Conservation (phyloP, 2,113 vertebrate genomes). For the Oreocharis arfaki region DNA sequence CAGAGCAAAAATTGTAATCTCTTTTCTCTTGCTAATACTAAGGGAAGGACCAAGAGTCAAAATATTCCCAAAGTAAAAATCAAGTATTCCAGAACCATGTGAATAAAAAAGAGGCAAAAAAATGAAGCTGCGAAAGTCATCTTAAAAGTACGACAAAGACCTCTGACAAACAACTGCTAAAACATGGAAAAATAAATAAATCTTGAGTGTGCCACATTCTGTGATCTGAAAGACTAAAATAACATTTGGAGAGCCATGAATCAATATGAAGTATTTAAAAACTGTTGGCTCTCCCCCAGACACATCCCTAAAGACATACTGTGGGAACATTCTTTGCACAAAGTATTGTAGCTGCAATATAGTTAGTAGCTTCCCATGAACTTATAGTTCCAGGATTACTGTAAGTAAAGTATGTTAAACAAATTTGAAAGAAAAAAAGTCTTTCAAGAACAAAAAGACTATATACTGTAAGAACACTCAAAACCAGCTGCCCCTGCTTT, state of each 20-base stretch:
- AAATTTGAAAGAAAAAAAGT: neutral
- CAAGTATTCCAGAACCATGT: neutral
- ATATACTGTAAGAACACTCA: neutral
- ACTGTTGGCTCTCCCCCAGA: constrained; percentile 8
- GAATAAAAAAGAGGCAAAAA: neutral
- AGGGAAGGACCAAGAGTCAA: neutral
- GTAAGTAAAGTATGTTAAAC: constrained; percentile 16
- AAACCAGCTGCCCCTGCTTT: neutral
- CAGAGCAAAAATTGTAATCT: neutral
- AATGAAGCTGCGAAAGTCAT: neutral
- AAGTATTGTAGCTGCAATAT: neutral
- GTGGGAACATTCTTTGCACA: constrained; percentile 6
- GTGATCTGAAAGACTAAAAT: constrained; percentile 16
- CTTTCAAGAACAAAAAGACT: neutral
- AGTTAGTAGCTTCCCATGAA: constrained; percentile 29
- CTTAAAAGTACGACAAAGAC: constrained; percentile 17
- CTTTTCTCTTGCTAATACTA: neutral
- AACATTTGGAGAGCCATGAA: constrained; percentile 26
- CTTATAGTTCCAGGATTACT: neutral
- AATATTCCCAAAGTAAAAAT: constrained; percentile 14
- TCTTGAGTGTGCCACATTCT: neutral
- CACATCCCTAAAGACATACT: neutral
- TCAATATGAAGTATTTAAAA: constrained; percentile 5
- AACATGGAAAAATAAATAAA: constrained; percentile 31
- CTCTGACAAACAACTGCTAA: constrained; percentile 1